A percentile compares a stretch with the other conserved stretches of the same genome.
phyloP scores from a whole-genome alignment of 1,140 invertebrate genomes.

The Homalodisca vitripennis region DNA sequence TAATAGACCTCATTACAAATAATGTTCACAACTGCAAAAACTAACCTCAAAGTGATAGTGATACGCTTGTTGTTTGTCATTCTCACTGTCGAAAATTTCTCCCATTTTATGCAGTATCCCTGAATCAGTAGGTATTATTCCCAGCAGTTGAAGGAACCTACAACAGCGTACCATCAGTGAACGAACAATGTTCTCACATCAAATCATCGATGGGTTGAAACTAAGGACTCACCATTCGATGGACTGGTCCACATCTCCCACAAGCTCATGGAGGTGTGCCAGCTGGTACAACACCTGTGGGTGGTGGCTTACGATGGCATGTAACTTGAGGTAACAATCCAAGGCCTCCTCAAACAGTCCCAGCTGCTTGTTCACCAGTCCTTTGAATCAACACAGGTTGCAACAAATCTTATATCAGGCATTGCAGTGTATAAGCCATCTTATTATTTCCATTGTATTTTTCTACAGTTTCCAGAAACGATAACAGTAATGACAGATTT shows the following conservation, averaged over 20 bases:
- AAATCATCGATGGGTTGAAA: not conserved
- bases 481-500: too few relatives aligned
- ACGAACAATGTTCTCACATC: too few relatives aligned
- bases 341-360: slow-evolving; percentile 71
- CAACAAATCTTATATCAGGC: too few relatives aligned
- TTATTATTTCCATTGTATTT: too few relatives aligned
- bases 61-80: slow-evolving; percentile 90
- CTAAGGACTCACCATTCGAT: slow-evolving; percentile 58
- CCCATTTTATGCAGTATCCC: slow-evolving; percentile 79
- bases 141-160: slow-evolving; percentile 82
- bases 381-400: too few relatives aligned
- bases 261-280: slow-evolving; percentile 74
- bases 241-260: slow-evolving; percentile 75
- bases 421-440: too few relatives aligned
- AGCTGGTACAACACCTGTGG: slow-evolving; percentile 86
- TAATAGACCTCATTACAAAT: too few relatives aligned
- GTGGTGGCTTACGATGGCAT: slow-evolving; percentile 72
- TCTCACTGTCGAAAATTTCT: slow-evolving; percentile 78
- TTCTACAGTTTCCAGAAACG: too few relatives aligned
- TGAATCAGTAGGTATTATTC: slow-evolving; percentile 82
- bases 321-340: slow-evolving; percentile 81
- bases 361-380: slow-evolving; percentile 70
- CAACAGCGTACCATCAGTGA: too few relatives aligned
- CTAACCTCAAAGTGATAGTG: slow-evolving; percentile 79
- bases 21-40: too few relatives aligned